Evolutionary conservation across 2,113 vertebrate genomes (phyloP).

Genomic region (Notiomystis cincta): DNA sequence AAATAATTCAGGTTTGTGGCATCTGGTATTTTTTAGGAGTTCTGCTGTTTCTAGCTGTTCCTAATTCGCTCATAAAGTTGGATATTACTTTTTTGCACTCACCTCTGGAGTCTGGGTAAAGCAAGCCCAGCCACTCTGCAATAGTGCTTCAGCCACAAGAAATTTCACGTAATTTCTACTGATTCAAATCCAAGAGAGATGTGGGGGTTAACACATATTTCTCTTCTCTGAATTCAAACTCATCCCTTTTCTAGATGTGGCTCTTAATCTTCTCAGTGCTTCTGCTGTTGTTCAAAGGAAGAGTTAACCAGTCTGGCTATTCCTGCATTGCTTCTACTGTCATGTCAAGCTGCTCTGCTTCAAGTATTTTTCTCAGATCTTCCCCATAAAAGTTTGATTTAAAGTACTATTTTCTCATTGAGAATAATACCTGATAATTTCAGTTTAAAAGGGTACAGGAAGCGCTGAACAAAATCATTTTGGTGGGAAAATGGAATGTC

Average conservation of each 20-base stretch:
- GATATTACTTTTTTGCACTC: neutral
- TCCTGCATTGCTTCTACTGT: neutral
- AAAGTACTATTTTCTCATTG: neutral
- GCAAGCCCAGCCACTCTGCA: neutral
- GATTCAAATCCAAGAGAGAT: neutral
- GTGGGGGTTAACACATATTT: neutral
- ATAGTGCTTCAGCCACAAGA: neutral
- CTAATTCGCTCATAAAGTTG: neutral
- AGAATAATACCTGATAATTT: neutral
- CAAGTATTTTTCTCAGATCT: neutral
- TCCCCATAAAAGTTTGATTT: neutral
- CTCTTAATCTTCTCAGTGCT: neutral
- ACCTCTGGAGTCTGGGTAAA: neutral
- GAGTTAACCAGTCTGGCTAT: neutral
- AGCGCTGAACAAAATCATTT: neutral
- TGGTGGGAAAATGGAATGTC: neutral
- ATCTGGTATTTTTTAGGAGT: neutral
- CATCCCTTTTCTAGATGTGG: neutral
- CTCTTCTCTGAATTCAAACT: neutral
- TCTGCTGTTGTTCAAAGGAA: neutral
- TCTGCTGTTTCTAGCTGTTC: neutral
- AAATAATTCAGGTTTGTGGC: neutral
- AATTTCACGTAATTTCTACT: neutral
- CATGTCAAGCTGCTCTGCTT: neutral
- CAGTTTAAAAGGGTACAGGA: neutral